A percentile compares a stretch with the other conserved stretches of the same genome.
phyloP scores from a whole-genome alignment of 1,140 invertebrate genomes.

The Procambarus clarkii region DNA sequence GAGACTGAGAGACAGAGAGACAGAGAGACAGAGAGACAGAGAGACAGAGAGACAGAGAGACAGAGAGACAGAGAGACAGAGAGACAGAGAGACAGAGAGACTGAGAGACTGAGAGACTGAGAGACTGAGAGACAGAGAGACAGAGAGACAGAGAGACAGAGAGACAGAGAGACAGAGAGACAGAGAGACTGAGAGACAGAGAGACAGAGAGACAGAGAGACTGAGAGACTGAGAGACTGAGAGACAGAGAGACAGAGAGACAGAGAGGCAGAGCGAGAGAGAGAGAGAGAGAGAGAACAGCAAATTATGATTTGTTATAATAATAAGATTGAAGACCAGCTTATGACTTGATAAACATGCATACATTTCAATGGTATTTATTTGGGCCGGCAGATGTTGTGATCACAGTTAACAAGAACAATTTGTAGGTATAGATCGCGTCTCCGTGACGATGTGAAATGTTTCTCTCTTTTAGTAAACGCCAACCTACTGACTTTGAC shows the following conservation, averaged over 20 bases:
- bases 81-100: conserved; percentile 1
- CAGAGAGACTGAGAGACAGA: neutral
- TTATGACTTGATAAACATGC: too few relatives aligned
- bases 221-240: neutral
- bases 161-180: conserved; percentile 1
- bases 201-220: conserved; percentile 1
- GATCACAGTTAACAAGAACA: too few relatives aligned
- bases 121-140: neutral
- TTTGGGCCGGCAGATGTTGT: too few relatives aligned
- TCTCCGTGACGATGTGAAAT: too few relatives aligned
- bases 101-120: neutral
- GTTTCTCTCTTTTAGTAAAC: too few relatives aligned
- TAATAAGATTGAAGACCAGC: too few relatives aligned
- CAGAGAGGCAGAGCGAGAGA: too few relatives aligned
- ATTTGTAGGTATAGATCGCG: too few relatives aligned
- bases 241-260: conserved; percentile 5
- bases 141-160: neutral
- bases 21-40: neutral
- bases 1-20: neutral
- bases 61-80: neutral
- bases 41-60: neutral
- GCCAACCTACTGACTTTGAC: too few relatives aligned
- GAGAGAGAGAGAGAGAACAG: too few relatives aligned
- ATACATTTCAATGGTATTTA: too few relatives aligned
- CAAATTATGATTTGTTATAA: too few relatives aligned